phyloP scores from a whole-genome alignment of 2,797 vertebrate species.

The Smutsia temminckii region DNA sequence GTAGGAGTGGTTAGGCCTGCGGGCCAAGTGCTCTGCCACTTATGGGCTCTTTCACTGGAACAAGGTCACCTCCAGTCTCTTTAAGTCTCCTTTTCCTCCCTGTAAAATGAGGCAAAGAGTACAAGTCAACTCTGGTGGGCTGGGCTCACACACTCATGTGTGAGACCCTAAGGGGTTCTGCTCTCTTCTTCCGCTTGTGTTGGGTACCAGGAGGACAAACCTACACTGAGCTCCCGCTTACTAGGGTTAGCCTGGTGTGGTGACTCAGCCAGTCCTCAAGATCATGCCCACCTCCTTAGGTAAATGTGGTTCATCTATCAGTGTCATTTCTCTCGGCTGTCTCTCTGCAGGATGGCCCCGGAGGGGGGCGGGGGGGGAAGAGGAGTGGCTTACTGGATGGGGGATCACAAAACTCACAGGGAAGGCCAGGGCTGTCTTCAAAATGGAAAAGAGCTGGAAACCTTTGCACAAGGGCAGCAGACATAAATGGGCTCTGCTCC shows the following conservation, averaged over 20 bases:
- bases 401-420: not conserved
- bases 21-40: not conserved
- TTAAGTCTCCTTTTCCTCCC: not conserved
- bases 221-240: not conserved
- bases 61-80: not conserved
- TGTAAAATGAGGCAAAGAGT: not conserved
- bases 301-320: not conserved
- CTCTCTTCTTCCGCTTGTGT: not conserved
- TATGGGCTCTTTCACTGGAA: not conserved
- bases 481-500: too few species aligned
- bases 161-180: not conserved
- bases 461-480: not conserved
- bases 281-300: not conserved
- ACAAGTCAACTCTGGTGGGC: not conserved
- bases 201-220: rapidly evolving
- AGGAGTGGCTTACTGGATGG: too few species aligned
- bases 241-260: not conserved
- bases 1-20: not conserved
- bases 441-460: not conserved
- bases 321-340: not conserved
- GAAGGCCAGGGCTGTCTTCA: not conserved
- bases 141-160: too few species aligned
- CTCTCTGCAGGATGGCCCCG: not conserved
- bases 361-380: too few species aligned
- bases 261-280: not conserved